Percentiles rank a stretch among this genome's conserved stretches.
These are phyloP conservation scores for Sinosuthora webbiana DNA, from an alignment of 2,113 vertebrate genomes.

Conservation along the genomic window DNA sequence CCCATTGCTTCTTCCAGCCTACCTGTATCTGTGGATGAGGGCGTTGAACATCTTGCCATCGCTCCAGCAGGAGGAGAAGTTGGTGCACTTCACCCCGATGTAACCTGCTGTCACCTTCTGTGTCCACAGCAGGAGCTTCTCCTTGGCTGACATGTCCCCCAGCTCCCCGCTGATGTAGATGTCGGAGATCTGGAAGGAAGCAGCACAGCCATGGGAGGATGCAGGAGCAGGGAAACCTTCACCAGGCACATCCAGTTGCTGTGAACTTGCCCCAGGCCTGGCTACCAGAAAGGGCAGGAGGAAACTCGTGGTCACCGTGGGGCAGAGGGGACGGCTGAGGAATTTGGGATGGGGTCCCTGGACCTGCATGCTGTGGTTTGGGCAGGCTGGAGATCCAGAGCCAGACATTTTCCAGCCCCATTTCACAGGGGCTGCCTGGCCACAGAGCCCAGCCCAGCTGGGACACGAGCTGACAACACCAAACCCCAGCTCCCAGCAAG, in stretches of 20 bases:
- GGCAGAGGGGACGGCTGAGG: neutral
- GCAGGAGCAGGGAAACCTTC: neutral
- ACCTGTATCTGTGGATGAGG: conserved; percentile 97
- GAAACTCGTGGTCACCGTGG: accelerated
- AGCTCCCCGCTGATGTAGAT: conserved; percentile 97
- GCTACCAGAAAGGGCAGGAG: neutral
- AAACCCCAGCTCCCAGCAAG: neutral
- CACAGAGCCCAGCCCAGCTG: neutral
- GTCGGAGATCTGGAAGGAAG: conserved; percentile 88
- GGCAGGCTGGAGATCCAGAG: neutral
- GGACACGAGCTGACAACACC: neutral
- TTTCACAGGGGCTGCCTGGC: neutral
- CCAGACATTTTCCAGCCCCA: neutral
- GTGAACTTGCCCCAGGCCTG: accelerated
- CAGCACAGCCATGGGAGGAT: neutral
- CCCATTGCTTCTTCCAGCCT: neutral
- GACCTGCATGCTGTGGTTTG: accelerated
- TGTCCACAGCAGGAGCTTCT: conserved; percentile 95
- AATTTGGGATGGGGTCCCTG: accelerated
- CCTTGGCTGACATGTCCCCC: conserved; percentile 96
- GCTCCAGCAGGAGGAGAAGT: conserved; percentile 96
- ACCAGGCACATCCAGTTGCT: neutral
- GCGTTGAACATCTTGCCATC: conserved; percentile 98
- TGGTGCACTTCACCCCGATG: conserved; percentile 90
- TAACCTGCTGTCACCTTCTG: conserved; percentile 93